Evolutionary conservation across 2,113 vertebrate species (phyloP).

Genomic region (Aptenodytes forsteri): DNA sequence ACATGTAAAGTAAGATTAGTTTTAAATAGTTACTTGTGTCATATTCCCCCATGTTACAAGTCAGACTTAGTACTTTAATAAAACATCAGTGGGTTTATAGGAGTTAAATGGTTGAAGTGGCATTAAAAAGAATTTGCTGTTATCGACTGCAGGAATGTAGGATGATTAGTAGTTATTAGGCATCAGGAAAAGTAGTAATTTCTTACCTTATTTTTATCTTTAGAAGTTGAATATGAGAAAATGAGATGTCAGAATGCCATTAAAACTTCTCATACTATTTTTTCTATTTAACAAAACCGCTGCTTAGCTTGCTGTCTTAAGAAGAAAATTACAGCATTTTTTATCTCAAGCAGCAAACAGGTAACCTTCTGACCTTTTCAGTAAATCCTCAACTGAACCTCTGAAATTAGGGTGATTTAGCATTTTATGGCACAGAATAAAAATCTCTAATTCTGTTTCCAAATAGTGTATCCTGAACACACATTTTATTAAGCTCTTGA

Average conservation of each 20-base stretch:
- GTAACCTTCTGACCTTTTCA: slow-evolving; percentile 79
- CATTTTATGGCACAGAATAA: slow-evolving; percentile 83
- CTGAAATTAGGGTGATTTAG: slow-evolving; percentile 75
- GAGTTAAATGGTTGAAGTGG: background rate
- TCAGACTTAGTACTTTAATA: background rate
- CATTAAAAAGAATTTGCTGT: background rate
- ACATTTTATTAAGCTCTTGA: slow-evolving; percentile 79
- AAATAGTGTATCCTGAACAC: slow-evolving; percentile 76
- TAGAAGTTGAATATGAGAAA: background rate
- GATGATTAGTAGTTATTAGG: background rate
- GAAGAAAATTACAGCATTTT: slow-evolving; percentile 63
- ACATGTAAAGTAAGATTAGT: background rate
- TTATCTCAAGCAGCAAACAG: slow-evolving; percentile 62
- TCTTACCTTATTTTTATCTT: background rate
- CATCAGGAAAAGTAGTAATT: background rate
- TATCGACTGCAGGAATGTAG: background rate
- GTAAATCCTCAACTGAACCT: slow-evolving; percentile 74
- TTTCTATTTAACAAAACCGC: background rate
- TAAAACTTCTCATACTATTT: background rate
- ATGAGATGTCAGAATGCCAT: background rate
- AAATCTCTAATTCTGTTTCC: slow-evolving; percentile 81
- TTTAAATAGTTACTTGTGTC: background rate
- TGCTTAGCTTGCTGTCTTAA: slow-evolving; percentile 30
- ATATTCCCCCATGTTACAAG: background rate
- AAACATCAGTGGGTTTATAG: background rate